Base-by-base conservation (phyloP, 2,797 vertebrate genomes). In the Leucoraja ocellata region DNA sequence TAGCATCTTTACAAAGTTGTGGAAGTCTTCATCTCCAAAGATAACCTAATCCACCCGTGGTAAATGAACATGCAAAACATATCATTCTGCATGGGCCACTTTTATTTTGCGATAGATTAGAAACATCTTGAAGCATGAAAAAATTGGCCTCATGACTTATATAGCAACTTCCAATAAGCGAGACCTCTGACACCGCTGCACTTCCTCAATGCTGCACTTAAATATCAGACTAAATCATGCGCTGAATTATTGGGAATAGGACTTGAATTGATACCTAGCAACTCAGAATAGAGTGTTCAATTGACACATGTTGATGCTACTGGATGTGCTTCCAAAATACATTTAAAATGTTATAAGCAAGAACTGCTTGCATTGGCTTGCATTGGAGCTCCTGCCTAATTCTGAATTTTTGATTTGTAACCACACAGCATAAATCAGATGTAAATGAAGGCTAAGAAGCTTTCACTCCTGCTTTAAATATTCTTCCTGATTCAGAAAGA, bases 401-500 rank as follows among this genome's bases (percentile, higher is more conserved):
- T 16, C 18, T 80, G 36, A 46, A 80, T 23, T 21, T 25, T 61
- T 84, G 81, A 63, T 61, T 84, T 84, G 14, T 65, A 65, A 14
- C 6, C 13, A 32, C 13, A 16, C 28, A 88, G 4, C 58, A 88
- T 65, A 65, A n/a, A 14, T 32, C 84, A 65, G 13, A 88, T 88
- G 18, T 65, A 65, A 32, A 65, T 88, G 84, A 61, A 86, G 83
- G 63, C 83, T 86, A 65, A 21, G 58, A 63, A 11, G 25, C 13
- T 46, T 73, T 74, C 39, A 14, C 10, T 91, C 74, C 4, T 91
- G 9, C 39, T 54, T 91, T 46, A 46, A 91, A 54, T 68, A 91
- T 91, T 68, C 90, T 91, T 74, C 68, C 74, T 46, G 71, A 91
- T 54, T 91, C 39, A 74, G 90, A 28, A 91, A 91, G 73, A 46